Evolutionary conservation across 2,797 vertebrate species (phyloP), one percentile per base, ranked within the genome.

Genomic region (Rhynchotus rufescens): DNA sequence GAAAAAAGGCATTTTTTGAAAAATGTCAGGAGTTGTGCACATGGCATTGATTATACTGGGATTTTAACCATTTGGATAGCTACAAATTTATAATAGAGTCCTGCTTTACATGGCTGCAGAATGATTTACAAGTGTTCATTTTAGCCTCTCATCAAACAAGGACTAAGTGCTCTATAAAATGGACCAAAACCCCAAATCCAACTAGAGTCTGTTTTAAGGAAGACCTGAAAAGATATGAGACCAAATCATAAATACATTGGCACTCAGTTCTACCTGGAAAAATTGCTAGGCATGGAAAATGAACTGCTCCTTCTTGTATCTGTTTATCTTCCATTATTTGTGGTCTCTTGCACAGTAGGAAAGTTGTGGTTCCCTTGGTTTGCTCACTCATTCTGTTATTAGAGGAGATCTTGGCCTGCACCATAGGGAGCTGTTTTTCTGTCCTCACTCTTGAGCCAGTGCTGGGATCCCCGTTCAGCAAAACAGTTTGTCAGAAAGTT

Each of bases 371-470:
- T 92, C 89, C 93, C 95, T 95, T 92, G 92, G 97, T 95, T 96
- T 95, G 83, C 90, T 98, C 97, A 94, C 97, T 97, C 96, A 65
- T 92, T 93, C 92, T 93, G 93, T 90, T 92, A 79, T 95, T 96
- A 92, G 91, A 95, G 80, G 86, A 96, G 93, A 97, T 94, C 96
- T 92, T 66, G 88, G 95, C 92, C 89, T 88, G 84, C 94, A 94
- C 97, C 95, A 15, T 2, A 0, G 96, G 97, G 97, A 97, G 88
- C 93, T 87, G 95, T 98, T 97, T 96, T 96, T 97, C 97, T 96
- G 93, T 97, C 97, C 96, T 97, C 97, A 93, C 97, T 85, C 92
- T 89, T 86, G 72, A 89, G 85, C 73, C 80, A 60, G 84, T 13
- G 67, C 67, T 36, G 81, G 45, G 28, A 92, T 96, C 93, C 90